Evolutionary conservation across 2,113 vertebrate genomes (phyloP).

Genomic region (Microtus pennsylvanicus): DNA sequence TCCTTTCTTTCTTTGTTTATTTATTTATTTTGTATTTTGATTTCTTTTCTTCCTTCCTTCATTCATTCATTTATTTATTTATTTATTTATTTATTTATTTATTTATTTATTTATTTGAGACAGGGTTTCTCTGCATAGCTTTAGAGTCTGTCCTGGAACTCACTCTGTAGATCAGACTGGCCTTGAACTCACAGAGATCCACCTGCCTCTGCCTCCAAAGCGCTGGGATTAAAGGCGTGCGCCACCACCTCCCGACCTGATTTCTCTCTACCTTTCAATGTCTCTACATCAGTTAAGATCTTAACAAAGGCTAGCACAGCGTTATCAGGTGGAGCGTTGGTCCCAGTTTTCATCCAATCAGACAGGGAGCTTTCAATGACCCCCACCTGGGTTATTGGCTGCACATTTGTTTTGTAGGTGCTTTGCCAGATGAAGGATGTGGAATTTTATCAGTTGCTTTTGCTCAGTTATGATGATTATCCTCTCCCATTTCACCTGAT

Average conservation of each 20-base stretch:
- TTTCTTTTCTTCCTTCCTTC: no score
- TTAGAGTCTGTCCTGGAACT: no score
- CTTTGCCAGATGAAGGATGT: not conserved
- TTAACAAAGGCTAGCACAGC: not conserved
- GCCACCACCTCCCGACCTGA: no score
- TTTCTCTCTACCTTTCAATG: not conserved
- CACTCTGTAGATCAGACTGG: no score
- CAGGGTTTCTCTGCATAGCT: no score
- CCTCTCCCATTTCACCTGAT: not conserved
- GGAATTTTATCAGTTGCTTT: not conserved
- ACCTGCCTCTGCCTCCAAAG: no score
- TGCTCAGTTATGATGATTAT: not conserved
- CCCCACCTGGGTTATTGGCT: not conserved
- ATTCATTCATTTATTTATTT: not conserved
- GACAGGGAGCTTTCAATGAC: not conserved
- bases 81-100: no score
- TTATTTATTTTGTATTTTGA: no score
- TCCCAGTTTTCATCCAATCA: not conserved
- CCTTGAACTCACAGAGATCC: no score
- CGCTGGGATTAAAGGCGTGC: no score
- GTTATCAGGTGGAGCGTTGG: not conserved
- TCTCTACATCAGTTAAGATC: not conserved
- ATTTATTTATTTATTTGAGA: no score
- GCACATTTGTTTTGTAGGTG: not conserved
- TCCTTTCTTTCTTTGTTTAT: no score